These are phyloP conservation scores for Isichthys henryi DNA, from an alignment of 2,113 vertebrate genomes.

Conservation along the genomic window DNA sequence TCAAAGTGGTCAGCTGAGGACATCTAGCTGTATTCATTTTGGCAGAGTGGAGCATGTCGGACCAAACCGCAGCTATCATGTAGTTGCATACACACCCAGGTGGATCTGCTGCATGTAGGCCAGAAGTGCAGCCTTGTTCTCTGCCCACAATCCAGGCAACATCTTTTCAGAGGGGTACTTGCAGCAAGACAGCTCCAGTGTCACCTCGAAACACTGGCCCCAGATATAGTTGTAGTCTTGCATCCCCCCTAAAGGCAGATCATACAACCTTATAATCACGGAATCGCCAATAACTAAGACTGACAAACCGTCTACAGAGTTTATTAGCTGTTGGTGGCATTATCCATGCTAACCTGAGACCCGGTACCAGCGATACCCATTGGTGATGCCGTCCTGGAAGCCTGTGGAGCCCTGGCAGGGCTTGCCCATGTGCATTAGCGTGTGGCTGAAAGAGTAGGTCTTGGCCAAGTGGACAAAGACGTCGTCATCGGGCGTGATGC, in stretches of 20 bases:
- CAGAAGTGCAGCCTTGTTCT: conserved; percentile 73
- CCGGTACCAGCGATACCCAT: conserved; percentile 81
- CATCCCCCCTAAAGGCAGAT: conserved; percentile 78
- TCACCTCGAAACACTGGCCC: conserved; percentile 89
- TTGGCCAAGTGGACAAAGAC: conserved; percentile 81
- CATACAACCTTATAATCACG: neutral
- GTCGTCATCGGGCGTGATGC: conserved; percentile 74
- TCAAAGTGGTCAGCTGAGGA: neutral
- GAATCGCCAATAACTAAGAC: neutral
- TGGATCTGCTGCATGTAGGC: conserved; percentile 85
- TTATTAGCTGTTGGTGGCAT: neutral
- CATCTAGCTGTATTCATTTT: neutral
- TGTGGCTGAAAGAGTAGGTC: conserved; percentile 74
- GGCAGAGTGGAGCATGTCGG: neutral
- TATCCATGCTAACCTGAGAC: conserved; percentile 64
- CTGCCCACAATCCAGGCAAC: conserved; percentile 71
- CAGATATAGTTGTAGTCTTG: conserved; percentile 95
- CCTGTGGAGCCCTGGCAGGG: conserved; percentile 49
- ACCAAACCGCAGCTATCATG: neutral
- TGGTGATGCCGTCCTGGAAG: conserved; percentile 76
- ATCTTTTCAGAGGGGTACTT: conserved; percentile 72
- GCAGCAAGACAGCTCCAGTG: conserved; percentile 88
- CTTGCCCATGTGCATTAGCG: conserved; percentile 61
- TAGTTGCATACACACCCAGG: conserved; percentile 64
- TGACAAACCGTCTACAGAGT: neutral